phyloP scores from a whole-genome alignment of 2,888 invertebrate species.

The Trissoscelio sp. region DNA sequence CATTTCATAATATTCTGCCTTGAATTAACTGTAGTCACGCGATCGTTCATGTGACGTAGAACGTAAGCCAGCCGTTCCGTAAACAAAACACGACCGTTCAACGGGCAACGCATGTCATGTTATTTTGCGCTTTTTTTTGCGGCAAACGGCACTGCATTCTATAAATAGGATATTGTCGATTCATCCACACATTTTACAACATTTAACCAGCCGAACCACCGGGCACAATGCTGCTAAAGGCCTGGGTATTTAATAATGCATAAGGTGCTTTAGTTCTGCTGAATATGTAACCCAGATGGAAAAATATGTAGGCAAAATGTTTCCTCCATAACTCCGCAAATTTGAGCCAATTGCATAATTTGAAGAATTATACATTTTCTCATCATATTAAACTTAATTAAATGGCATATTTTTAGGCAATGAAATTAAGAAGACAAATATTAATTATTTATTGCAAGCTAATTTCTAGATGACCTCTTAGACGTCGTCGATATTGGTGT shows the following conservation, averaged over 20 bases:
- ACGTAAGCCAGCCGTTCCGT: slow-evolving; percentile 45
- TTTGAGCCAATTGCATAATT: not conserved
- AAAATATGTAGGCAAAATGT: not conserved
- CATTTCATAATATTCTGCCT: slow-evolving; percentile 42
- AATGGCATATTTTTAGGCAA: too few species aligned
- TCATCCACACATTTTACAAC: slow-evolving; percentile 34
- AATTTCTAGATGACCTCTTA: too few species aligned
- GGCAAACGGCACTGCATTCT: slow-evolving; percentile 31
- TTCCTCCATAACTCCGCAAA: not conserved
- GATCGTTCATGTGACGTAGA: slow-evolving; percentile 51
- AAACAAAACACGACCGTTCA: slow-evolving; percentile 60
- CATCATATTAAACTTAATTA: not conserved
- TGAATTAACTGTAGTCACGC: slow-evolving; percentile 50
- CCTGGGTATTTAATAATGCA: slow-evolving; percentile 22
- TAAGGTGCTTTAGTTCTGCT: slow-evolving; percentile 17
- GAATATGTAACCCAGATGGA: slow-evolving; percentile 1
- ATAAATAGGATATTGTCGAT: slow-evolving; percentile 59
- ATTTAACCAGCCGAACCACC: slow-evolving; percentile 24
- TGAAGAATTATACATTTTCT: not conserved
- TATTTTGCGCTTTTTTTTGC: slow-evolving; percentile 43
- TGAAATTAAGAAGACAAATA: too few species aligned
- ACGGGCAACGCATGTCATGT: slow-evolving; percentile 32
- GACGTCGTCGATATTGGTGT: too few species aligned
- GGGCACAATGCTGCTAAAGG: slow-evolving; percentile 19
- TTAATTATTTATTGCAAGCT: too few species aligned